phyloP scores from a whole-genome alignment of 92 coral and sea anemone species.

The Meandrina meandrites region DNA sequence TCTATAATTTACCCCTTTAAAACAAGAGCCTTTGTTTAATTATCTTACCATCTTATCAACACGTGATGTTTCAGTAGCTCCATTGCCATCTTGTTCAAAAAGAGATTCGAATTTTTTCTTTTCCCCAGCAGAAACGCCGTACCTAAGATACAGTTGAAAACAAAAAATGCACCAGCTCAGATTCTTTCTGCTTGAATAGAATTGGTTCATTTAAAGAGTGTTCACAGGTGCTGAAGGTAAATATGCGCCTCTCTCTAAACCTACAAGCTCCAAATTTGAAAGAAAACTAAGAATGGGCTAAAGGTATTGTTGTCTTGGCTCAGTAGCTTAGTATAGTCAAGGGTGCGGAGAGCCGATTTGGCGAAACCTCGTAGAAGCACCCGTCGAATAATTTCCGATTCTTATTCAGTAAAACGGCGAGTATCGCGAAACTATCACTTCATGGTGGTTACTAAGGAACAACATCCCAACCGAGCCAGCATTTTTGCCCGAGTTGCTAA shows the following conservation, averaged over 20 bases:
- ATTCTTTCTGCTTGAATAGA: neutral
- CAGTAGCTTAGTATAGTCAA: neutral
- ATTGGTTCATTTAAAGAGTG: neutral
- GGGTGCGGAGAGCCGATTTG: neutral
- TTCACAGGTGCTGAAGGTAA: neutral
- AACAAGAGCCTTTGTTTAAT: too few species aligned
- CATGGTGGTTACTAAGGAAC: too few species aligned
- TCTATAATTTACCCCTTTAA: too few species aligned
- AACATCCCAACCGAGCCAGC: too few species aligned
- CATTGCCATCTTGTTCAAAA: constrained; percentile 5
- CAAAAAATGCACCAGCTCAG: neutral
- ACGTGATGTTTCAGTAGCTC: constrained; percentile 1
- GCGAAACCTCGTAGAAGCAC: neutral
- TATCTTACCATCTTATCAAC: constrained; percentile 15
- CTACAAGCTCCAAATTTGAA: neutral
- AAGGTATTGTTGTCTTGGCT: too few species aligned
- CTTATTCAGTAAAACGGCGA: too few species aligned
- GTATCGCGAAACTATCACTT: too few species aligned
- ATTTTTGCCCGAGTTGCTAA: too few species aligned
- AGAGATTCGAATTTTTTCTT: constrained; percentile 51
- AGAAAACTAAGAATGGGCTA: too few species aligned
- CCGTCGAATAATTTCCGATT: too few species aligned
- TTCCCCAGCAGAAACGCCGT: constrained; percentile 73
- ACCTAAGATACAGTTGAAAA: constrained; percentile 51
- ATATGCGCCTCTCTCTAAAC: neutral